Base-by-base conservation (phyloP, 2,888 invertebrate species). In the Gryllus longicercus region DNA sequence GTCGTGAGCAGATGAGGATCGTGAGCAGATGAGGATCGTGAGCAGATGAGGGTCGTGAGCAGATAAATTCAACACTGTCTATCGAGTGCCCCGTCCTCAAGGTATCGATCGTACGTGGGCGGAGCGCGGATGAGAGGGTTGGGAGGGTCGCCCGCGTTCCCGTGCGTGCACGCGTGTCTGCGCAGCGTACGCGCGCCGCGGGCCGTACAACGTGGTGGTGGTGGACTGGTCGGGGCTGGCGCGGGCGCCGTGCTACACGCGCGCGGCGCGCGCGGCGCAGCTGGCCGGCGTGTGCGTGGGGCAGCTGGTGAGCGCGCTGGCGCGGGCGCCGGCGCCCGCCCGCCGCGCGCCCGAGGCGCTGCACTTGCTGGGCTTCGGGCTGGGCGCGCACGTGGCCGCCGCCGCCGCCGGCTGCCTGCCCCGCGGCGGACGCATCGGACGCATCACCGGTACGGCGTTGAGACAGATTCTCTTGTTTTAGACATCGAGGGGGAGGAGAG, bases 351-450 rank as follows among this genome's bases (percentile, higher is more conserved):
- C 75, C 21, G 75, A 16, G 18, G 38, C 75, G 18, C 12, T 75
- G 21, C 75, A 75, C 23, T 4, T 75, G 75, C 23, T 75, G 75
- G 75, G 75, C 23, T 21, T 25, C 38, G 75, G 75, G 14, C 21
- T 75, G 38, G 75, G 75, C 23, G 75, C 75, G 21, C 75, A 75
- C 75, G 38, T 23, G 14, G 75, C 75, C 14, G 75, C n/a, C 21
- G 14, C 14, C 23, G 75, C 75, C 18, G 75, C n/a, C 75, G 23
- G 23, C 12, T 75, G 75, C 21, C 75, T 75, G 14, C n/a, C n/a
- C 75, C n/a, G n/a, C 75, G 21, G 21, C 2, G 75, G 75, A 8
- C 16, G 21, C 14, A 25, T 75, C 75, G 75, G 75, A 16, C 16
- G 75, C n/a, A 21, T 75, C 75, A 75, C 75, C n/a, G 75, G 21